Percentiles rank a stretch among this genome's conserved stretches.
Conservation (phyloP, 2,888 invertebrate species). For the Himalopsyche japonica region DNA sequence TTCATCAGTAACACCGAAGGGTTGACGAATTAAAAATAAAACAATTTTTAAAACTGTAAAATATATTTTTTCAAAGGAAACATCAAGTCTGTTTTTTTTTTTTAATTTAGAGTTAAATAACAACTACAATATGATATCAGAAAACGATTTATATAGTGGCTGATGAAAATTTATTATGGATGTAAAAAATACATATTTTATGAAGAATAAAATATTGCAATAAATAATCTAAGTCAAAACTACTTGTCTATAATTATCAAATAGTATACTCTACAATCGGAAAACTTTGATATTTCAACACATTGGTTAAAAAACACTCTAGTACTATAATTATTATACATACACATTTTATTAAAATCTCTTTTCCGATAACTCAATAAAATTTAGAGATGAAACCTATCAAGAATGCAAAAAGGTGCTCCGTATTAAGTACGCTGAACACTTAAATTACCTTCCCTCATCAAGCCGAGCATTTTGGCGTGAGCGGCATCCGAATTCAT, state of each 20-base stretch:
- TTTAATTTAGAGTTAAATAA: background rate
- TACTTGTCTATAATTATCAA: background rate
- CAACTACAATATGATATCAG: background rate
- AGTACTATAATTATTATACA: background rate
- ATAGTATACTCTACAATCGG: background rate
- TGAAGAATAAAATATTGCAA: background rate
- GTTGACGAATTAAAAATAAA: background rate
- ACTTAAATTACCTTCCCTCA: background rate
- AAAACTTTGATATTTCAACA: background rate
- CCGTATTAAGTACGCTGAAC: background rate
- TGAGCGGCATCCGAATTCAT: background rate
- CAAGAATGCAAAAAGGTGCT: background rate
- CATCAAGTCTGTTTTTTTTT: background rate
- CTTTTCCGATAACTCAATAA: background rate
- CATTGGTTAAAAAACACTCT: background rate
- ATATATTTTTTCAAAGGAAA: background rate
- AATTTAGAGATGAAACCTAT: background rate
- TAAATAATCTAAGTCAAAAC: background rate
- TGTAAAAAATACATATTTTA: background rate
- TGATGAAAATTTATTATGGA: background rate
- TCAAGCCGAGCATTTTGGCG: background rate
- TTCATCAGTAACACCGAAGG: too few relatives aligned
- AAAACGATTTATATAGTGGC: background rate
- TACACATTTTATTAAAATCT: background rate
- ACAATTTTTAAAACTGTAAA: background rate